These are phyloP conservation scores for Ostrea denselamellosa DNA, from an alignment of 1,140 invertebrate species.

Conservation along the genomic window DNA sequence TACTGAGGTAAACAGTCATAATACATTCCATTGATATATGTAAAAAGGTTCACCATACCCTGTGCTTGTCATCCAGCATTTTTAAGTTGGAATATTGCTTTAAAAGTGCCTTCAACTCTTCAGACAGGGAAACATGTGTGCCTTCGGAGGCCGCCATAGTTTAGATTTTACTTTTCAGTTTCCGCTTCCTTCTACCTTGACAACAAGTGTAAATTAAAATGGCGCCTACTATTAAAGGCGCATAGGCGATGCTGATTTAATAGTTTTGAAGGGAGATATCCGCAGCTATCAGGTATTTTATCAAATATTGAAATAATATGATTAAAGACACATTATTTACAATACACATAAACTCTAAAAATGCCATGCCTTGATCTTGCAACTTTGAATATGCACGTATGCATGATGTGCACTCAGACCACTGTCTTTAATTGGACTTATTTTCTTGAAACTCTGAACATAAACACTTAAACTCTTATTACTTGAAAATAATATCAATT, in stretches of 20 bases:
- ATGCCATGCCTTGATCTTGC: too few species aligned
- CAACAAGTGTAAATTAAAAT: constrained; percentile 64
- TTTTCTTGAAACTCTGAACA: too few species aligned
- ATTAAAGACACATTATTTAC: too few species aligned
- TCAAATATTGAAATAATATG: too few species aligned
- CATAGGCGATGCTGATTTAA: not conserved
- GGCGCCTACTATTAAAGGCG: constrained; percentile 45
- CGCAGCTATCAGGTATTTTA: not conserved
- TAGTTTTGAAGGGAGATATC: not conserved
- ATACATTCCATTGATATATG: not conserved
- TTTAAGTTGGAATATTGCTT: constrained; percentile 54
- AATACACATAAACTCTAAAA: too few species aligned
- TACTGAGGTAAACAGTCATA: too few species aligned
- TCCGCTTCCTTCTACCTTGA: constrained; percentile 66
- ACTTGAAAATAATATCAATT: too few species aligned
- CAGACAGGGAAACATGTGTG: constrained; percentile 46
- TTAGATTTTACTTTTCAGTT: constrained; percentile 37
- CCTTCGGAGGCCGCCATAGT: constrained; percentile 58
- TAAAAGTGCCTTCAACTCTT: constrained; percentile 53
- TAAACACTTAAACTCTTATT: too few species aligned
- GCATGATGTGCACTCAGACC: too few species aligned
- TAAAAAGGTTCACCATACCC: constrained; percentile 48
- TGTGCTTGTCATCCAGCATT: constrained; percentile 50
- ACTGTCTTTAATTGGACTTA: too few species aligned
- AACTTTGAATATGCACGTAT: too few species aligned